Evolutionary conservation across 2,113 vertebrate genomes (phyloP).

Genomic region (Lutjanus erythropterus): DNA sequence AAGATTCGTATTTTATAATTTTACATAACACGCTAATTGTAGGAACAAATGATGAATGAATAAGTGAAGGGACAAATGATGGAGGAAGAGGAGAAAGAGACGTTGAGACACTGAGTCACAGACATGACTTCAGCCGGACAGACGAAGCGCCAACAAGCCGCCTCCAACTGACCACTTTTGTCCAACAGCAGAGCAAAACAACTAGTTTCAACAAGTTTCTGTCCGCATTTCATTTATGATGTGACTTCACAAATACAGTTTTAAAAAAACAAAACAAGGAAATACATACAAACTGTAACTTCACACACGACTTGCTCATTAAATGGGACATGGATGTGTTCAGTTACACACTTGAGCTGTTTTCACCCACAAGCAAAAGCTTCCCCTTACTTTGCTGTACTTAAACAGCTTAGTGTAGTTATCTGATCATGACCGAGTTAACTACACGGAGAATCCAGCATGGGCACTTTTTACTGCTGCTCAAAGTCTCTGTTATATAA

Average conservation of each 20-base stretch:
- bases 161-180: slow-evolving; percentile 60
- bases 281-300: background rate
- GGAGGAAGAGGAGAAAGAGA: slow-evolving; percentile 43
- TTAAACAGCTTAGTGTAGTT: background rate
- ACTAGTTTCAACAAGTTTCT: slow-evolving; percentile 22
- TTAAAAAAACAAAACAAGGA: background rate
- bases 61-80: slow-evolving; percentile 31
- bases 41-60: slow-evolving; percentile 53
- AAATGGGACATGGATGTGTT: background rate
- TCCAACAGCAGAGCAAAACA: slow-evolving; percentile 38
- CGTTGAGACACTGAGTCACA: slow-evolving; percentile 60
- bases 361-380: slow-evolving; percentile 3
- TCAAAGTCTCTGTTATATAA: slow-evolving; percentile 42
- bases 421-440: background rate
- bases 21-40: slow-evolving; percentile 40
- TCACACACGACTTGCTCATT: background rate
- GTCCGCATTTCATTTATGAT: slow-evolving; percentile 15
- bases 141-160: slow-evolving; percentile 49
- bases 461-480: slow-evolving; percentile 8
- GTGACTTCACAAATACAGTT: background rate
- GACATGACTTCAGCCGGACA: slow-evolving; percentile 74
- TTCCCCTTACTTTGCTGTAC: background rate
- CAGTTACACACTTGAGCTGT: background rate
- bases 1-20: slow-evolving; percentile 30
- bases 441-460: background rate